phyloP scores from a whole-genome alignment of 2,113 vertebrate species.

The Cyprinodon brontotheroides region DNA sequence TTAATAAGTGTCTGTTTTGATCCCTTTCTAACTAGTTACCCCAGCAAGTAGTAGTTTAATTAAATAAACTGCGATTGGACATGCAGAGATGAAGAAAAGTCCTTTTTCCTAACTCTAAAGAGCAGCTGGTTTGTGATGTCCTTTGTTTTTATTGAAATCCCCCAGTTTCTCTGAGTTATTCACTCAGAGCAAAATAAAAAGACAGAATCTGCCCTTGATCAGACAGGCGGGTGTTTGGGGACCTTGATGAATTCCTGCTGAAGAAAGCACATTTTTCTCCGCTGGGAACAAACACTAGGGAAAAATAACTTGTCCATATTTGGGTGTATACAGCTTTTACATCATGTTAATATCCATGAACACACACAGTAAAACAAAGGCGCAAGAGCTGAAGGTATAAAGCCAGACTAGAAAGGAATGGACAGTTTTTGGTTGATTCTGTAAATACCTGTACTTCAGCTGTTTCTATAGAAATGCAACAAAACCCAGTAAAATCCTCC shows the following conservation, averaged over 20 bases:
- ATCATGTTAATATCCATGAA: slow-evolving; percentile 9
- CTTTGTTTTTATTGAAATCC: slow-evolving; percentile 28
- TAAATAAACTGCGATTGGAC: slow-evolving; percentile 28
- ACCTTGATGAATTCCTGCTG: slow-evolving; percentile 36
- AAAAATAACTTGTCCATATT: slow-evolving; percentile 13
- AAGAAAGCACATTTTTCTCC: slow-evolving; percentile 26
- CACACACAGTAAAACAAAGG: slow-evolving; percentile 11
- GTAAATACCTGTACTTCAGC: background rate
- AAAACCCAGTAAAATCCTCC: slow-evolving; percentile 18
- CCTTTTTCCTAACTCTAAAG: slow-evolving; percentile 23
- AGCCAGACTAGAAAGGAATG: slow-evolving; percentile 9
- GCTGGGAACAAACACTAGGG: slow-evolving; percentile 6
- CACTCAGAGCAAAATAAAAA: slow-evolving; percentile 26
- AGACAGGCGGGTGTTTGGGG: slow-evolving; percentile 39
- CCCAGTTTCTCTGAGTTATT: slow-evolving; percentile 14
- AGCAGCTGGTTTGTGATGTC: background rate
- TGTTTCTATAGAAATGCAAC: background rate
- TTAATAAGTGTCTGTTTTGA: slow-evolving; percentile 30
- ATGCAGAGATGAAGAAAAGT: slow-evolving; percentile 23
- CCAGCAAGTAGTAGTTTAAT: slow-evolving; percentile 13
- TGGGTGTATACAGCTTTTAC: background rate
- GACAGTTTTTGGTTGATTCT: background rate
- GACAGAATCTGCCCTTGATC: slow-evolving; percentile 42
- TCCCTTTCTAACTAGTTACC: slow-evolving; percentile 24
- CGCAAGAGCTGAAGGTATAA: slow-evolving; percentile 8